Evolutionary conservation across 2,113 vertebrate species (phyloP).

Genomic region (Felis chaus): DNA sequence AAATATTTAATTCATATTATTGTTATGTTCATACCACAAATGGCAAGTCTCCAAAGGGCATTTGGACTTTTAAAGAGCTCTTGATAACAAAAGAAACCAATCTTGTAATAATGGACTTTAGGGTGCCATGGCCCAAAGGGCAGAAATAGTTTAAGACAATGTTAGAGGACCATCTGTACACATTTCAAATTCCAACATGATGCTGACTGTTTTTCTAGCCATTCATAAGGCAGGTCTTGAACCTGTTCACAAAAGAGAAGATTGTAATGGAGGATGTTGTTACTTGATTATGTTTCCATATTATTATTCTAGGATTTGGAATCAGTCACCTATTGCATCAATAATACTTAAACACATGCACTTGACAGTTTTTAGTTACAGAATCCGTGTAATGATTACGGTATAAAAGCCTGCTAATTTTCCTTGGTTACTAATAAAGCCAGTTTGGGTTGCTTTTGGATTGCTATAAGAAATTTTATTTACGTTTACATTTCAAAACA

Average conservation of each 20-base stretch:
- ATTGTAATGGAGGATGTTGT: background rate
- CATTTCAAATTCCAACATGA: background rate
- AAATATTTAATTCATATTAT: background rate
- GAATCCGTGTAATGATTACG: conserved; percentile 33
- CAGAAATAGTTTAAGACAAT: conserved; percentile 22
- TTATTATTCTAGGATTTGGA: conserved; percentile 33
- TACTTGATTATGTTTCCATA: conserved; percentile 31
- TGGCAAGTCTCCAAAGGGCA: background rate
- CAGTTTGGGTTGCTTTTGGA: conserved; percentile 34
- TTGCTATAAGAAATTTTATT: conserved; percentile 20
- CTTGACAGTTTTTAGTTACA: conserved; percentile 13
- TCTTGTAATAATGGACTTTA: background rate
- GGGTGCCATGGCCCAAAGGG: background rate
- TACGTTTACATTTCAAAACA: conserved; percentile 38
- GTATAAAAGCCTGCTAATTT: conserved; percentile 40
- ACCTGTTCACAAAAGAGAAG: background rate
- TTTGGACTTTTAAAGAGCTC: conserved; percentile 33
- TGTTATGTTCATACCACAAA: background rate
- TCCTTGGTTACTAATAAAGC: conserved; percentile 28
- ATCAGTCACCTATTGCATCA: background rate
- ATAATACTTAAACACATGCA: conserved; percentile 25
- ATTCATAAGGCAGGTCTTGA: background rate
- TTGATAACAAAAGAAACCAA: conserved; percentile 24
- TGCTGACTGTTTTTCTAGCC: background rate
- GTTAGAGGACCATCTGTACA: background rate